phyloP scores from a whole-genome alignment of 2,888 invertebrate species.

The Brachypalpus laphriformis region DNA sequence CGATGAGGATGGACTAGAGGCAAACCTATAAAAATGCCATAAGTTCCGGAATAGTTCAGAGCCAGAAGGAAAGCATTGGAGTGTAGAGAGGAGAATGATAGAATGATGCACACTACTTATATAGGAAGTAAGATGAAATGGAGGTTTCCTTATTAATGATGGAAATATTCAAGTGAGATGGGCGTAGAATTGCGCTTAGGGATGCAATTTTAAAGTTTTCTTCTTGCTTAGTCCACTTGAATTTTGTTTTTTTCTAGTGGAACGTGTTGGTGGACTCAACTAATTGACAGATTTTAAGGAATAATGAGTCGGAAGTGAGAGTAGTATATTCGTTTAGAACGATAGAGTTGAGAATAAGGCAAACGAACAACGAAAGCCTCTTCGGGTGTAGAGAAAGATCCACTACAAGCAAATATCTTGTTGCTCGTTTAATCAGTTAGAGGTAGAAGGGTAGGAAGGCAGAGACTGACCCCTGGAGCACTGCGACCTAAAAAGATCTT shows the following conservation, averaged over 20 bases:
- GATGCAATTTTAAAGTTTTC: constrained; percentile 54
- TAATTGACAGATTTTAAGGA: constrained; percentile 25
- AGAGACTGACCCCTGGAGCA: no score
- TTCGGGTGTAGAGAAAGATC: no score
- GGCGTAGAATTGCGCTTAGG: constrained; percentile 24
- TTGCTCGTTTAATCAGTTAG: no score
- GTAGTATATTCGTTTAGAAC: not conserved
- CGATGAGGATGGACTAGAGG: constrained; percentile 34
- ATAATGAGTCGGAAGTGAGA: not conserved
- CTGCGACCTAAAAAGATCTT: no score
- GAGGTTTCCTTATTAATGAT: constrained; percentile 72
- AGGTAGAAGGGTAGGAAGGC: no score
- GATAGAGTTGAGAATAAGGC: not conserved
- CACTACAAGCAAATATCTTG: no score
- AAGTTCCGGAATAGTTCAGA: constrained; percentile 66
- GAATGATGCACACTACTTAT: constrained; percentile 23
- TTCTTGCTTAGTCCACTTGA: not conserved
- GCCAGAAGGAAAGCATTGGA: constrained; percentile 27
- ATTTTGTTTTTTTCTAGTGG: not conserved
- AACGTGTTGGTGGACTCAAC: constrained; percentile 11
- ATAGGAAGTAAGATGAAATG: constrained; percentile 45
- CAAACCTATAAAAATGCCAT: constrained; percentile 67
- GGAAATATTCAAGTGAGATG: constrained; percentile 67
- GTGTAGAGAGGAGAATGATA: not conserved
- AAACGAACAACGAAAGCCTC: no score